phyloP scores from a whole-genome alignment of 35 echinoderm and acorn worm genomes.

The Patiria miniata region DNA sequence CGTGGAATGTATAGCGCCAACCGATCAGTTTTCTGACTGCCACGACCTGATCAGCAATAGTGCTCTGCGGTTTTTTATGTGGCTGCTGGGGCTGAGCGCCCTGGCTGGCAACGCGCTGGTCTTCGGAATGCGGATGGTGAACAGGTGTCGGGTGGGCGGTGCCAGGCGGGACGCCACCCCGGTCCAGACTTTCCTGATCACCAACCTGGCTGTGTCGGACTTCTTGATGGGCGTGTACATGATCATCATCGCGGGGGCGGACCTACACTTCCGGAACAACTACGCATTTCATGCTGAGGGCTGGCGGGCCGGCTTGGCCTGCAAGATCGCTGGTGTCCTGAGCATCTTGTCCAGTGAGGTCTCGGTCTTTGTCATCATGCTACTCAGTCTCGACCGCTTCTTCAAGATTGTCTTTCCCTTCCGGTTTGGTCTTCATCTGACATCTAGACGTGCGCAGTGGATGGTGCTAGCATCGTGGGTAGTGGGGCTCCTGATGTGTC shows the following conservation, averaged over 20 bases:
- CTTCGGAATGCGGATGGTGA: conserved; percentile 18
- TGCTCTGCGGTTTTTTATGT: conserved; percentile 56
- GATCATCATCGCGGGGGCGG: conserved; percentile 67
- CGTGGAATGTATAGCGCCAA: conserved; percentile 33
- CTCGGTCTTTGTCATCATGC: conserved; percentile 65
- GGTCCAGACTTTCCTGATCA: conserved; percentile 52
- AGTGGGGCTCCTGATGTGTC: conserved; percentile 13
- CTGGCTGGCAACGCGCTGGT: conserved; percentile 44
- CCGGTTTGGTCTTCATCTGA: conserved; percentile 21
- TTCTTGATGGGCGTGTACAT: conserved; percentile 74
- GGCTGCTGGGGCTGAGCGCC: conserved; percentile 71
- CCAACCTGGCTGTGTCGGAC: conserved; percentile 65
- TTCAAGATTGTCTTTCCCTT: conserved; percentile 48
- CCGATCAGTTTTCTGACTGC: conserved; percentile 75
- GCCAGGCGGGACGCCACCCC: not conserved
- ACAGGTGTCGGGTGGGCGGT: not conserved
- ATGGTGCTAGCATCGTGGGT: conserved; percentile 21
- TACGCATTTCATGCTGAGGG: conserved; percentile 42
- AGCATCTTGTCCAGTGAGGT: conserved; percentile 64
- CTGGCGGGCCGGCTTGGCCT: conserved; percentile 53
- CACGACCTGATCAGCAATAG: conserved; percentile 55
- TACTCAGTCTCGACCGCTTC: conserved; percentile 58
- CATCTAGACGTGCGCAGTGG: not conserved
- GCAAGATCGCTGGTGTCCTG: conserved; percentile 51
- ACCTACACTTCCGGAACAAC: conserved; percentile 46